A percentile compares a stretch with the other conserved stretches of the same genome.
Conservation (phyloP, 2,797 vertebrate species). For the Oreortyx pictus region DNA sequence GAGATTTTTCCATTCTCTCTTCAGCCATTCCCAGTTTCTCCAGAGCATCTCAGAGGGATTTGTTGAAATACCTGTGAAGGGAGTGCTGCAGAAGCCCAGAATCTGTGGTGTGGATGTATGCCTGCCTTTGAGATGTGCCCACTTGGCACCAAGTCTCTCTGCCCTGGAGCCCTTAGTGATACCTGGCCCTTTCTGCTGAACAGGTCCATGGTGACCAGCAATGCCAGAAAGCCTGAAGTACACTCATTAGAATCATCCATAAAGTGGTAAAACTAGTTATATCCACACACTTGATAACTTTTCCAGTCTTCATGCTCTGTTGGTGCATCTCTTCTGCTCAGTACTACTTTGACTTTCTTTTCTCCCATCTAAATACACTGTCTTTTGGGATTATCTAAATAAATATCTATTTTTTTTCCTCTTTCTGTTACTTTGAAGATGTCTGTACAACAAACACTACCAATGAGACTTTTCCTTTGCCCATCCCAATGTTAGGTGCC, state of each 20-base stretch:
- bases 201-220: background rate
- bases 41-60: background rate
- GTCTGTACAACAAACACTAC: background rate
- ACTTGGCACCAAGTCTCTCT: background rate
- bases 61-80: background rate
- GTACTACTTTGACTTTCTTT: slow-evolving; percentile 42
- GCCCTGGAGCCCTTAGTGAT: background rate
- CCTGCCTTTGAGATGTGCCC: background rate
- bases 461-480: background rate
- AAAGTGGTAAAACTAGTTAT: background rate
- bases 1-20: slow-evolving; percentile 52
- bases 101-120: background rate
- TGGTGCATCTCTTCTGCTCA: background rate
- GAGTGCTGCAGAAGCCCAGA: background rate
- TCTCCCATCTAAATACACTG: background rate
- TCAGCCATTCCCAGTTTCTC: background rate
- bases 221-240: background rate
- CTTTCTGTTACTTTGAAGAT: background rate
- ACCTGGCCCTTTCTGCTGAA: background rate
- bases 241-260: background rate
- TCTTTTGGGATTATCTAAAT: background rate
- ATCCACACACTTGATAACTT: background rate
- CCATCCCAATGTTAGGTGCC: background rate
- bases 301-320: slow-evolving; percentile 7
- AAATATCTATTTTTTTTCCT: background rate